Evolutionary conservation across 2,797 vertebrate genomes (phyloP).

Genomic region (Pitangus sulphuratus): DNA sequence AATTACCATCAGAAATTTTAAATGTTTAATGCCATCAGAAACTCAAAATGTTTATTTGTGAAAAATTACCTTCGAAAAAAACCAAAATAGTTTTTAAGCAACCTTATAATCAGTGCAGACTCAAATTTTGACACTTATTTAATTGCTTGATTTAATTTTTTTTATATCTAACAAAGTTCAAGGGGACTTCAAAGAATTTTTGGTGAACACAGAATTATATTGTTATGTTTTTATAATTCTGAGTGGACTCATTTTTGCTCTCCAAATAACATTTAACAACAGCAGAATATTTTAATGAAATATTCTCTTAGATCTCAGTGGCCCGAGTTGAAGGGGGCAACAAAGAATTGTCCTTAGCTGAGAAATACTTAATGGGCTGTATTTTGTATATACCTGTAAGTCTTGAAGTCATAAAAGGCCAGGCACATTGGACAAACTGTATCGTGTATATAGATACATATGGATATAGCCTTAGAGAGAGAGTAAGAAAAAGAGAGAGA

Average conservation of each 20-base stretch:
- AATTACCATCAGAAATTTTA: neutral
- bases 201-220: neutral
- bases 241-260: neutral
- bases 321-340: too few relatives aligned
- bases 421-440: too few relatives aligned
- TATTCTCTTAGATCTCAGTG: neutral
- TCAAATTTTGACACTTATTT: neutral
- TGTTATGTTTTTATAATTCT: neutral
- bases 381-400: too few relatives aligned
- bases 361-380: too few relatives aligned
- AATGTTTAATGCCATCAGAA: neutral
- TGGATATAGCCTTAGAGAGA: too few relatives aligned
- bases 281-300: neutral
- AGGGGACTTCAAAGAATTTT: neutral
- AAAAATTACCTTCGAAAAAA: neutral
- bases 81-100: neutral
- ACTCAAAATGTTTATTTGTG: neutral
- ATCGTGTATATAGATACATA: too few relatives aligned
- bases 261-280: neutral
- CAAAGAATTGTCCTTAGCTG: too few relatives aligned
- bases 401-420: too few relatives aligned
- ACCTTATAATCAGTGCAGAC: neutral
- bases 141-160: neutral
- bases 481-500: too few relatives aligned
- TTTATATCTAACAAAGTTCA: neutral